Base-by-base conservation (phyloP, 2,888 invertebrate genomes). In the Macropis europaea region DNA sequence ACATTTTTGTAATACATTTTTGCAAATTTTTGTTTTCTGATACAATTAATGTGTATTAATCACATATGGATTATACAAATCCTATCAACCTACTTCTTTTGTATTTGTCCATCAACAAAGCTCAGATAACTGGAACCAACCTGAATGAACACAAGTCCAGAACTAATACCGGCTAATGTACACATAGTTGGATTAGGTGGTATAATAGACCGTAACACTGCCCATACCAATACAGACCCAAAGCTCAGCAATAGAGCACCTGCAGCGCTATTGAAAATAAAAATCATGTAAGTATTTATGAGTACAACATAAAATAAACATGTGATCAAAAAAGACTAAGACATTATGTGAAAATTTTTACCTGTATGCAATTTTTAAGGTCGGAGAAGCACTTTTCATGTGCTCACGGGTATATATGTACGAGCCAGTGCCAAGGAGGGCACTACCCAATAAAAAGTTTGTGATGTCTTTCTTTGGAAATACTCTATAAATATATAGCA, bases 151-250 rank as follows among this genome's bases (percentile, higher is more conserved):
- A 93, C 93, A 47, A 93, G 90, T 62, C 95, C 94, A 36, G 95
- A 93, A 22, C 93, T 91, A n/a, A 96, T 86, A 28, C 96, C 96
- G 76, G 94, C 91, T 32, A 93, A 81, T 28, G 94, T 93, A 77
- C 95, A 94, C 22, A 95, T 82, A 3, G 93, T 88, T 40, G 94
- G 93, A 87, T 93, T 93, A 77, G 94, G 92, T 0, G 96, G 96
- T 45, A 97, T 91, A 34, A 95, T 91, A 79, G 95, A 95, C 86
- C 97, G 94, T 38, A 96, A 90, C 34, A 97, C 94, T 6, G 97
- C 97, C 96, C 97, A 97, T 73, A 95, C 91, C 63, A 98, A 92
- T 47, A 97, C 95, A 0, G 97, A 97, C 11, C 98, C 97, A 86
- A 98, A 93, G 76, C 96, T 96, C 92, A 97, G 95, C 19, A 97